A percentile compares a stretch with the other conserved stretches of the same genome.
Evolutionary conservation across 2,113 vertebrate genomes (phyloP).

Genomic region (Psammodynastes pulverulentus): DNA sequence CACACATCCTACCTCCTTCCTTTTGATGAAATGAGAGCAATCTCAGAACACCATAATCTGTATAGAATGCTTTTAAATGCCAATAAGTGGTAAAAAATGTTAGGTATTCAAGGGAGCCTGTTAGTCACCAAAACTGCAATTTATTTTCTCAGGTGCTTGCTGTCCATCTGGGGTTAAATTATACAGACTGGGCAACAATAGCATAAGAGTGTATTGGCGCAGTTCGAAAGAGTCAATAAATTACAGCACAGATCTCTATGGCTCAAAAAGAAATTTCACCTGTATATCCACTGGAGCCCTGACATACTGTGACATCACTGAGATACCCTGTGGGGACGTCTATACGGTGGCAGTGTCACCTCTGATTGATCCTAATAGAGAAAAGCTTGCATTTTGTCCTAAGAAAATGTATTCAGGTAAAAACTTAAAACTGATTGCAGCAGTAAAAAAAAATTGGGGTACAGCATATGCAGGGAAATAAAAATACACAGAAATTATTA

Average conservation of each 20-base stretch:
- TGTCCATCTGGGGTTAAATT: constrained; percentile 86
- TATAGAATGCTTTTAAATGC: not conserved
- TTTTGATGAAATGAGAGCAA: not conserved
- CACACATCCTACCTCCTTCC: not conserved
- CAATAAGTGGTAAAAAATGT: not conserved
- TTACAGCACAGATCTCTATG: constrained; percentile 76
- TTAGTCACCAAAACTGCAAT: not conserved
- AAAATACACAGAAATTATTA: not conserved
- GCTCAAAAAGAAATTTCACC: constrained; percentile 82
- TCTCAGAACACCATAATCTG: not conserved
- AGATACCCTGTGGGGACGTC: constrained; percentile 81
- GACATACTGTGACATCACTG: constrained; percentile 78
- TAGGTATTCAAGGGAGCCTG: not conserved
- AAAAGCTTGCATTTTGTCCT: constrained; percentile 80
- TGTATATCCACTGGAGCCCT: constrained; percentile 67
- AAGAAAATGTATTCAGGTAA: constrained; percentile 86
- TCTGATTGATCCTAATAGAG: constrained; percentile 53
- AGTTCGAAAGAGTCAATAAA: constrained; percentile 63
- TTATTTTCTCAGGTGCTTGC: constrained; percentile 75
- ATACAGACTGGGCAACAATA: constrained; percentile 72
- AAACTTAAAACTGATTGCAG: not conserved
- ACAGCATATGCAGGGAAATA: not conserved
- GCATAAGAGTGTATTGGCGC: constrained; percentile 82
- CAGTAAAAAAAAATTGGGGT: not conserved
- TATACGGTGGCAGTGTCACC: constrained; percentile 83